Percentiles rank a stretch among this genome's conserved stretches.
phyloP scores from a whole-genome alignment of 2,113 vertebrate genomes.

The Tricholaema leucomelas region DNA sequence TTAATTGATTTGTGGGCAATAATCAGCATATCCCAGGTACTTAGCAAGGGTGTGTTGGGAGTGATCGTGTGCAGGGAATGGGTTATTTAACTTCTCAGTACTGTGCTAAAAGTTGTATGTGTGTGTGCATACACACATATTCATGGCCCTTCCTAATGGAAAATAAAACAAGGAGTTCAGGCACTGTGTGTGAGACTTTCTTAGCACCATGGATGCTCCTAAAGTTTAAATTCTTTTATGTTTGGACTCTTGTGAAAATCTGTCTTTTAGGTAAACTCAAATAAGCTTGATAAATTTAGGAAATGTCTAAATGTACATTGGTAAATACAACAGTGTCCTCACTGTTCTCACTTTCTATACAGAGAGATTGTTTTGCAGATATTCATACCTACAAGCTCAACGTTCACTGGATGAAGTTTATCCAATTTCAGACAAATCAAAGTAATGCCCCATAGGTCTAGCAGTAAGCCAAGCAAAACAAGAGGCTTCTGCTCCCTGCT shows the following conservation, averaged over 20 bases:
- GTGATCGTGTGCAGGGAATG: no score
- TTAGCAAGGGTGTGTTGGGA: background rate
- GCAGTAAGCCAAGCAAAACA: background rate
- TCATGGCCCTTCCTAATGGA: background rate
- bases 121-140: background rate
- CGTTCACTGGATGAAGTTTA: slow-evolving; percentile 6
- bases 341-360: background rate
- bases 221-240: background rate
- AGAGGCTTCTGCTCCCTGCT: background rate
- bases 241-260: background rate
- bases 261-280: background rate
- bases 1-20: background rate
- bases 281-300: background rate
- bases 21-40: background rate
- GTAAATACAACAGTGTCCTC: background rate
- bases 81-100: background rate
- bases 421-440: background rate
- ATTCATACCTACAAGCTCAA: background rate
- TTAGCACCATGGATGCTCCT: background rate
- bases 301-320: background rate
- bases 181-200: background rate
- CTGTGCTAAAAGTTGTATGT: background rate
- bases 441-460: background rate
- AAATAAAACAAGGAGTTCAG: background rate
- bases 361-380: background rate